Percentiles rank a stretch among this genome's conserved stretches.
Conservation (phyloP, 2,113 vertebrate genomes). For the Rhabdornis inornatus region DNA sequence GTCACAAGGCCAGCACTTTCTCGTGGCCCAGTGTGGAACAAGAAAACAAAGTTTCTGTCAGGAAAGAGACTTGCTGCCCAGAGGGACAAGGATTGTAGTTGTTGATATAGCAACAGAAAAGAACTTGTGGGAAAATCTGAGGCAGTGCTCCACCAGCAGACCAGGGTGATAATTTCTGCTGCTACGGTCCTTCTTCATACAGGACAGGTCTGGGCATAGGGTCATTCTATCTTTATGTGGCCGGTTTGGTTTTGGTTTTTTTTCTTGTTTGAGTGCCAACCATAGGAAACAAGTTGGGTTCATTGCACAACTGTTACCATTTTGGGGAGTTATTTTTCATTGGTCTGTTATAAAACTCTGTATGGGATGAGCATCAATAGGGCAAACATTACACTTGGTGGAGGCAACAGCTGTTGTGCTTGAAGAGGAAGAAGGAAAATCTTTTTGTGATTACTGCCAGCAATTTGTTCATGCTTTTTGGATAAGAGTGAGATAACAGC, state of each 20-base stretch:
- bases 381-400: neutral
- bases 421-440: constrained; percentile 1
- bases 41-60: neutral
- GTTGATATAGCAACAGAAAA: neutral
- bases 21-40: accelerated
- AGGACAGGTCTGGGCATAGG: neutral
- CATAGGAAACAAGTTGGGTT: neutral
- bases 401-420: constrained; percentile 17
- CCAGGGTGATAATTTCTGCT: neutral
- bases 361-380: neutral
- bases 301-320: neutral
- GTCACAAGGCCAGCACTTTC: neutral
- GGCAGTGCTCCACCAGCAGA: neutral
- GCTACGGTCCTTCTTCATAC: neutral
- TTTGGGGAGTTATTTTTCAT: neutral
- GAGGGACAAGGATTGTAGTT: neutral
- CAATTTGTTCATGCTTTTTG: neutral
- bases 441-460: neutral
- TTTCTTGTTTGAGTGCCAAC: neutral
- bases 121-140: neutral
- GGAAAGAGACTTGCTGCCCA: neutral
- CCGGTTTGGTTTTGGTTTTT: neutral
- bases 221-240: neutral
- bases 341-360: neutral
- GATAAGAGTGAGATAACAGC: neutral